Evolutionary conservation across 2,113 vertebrate species (phyloP).

Genomic region (Pangasianodon hypophthalmus): DNA sequence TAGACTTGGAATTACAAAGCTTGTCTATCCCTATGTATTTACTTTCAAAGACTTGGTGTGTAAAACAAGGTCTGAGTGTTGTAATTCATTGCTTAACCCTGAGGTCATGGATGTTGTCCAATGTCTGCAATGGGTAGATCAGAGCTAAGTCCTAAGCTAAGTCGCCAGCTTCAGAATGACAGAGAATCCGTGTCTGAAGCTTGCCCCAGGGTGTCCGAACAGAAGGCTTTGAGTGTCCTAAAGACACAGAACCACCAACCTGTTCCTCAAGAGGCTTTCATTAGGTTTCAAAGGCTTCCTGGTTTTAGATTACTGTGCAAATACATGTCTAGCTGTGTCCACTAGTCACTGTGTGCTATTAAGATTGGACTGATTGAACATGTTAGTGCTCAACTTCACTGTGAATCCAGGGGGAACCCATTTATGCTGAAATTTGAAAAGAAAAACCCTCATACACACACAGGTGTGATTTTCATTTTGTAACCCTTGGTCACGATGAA

Average conservation of each 20-base stretch:
- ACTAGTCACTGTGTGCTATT: slow-evolving; percentile 61
- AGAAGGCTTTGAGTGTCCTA: slow-evolving; percentile 64
- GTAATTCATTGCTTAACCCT: slow-evolving; percentile 25
- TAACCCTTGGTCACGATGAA: slow-evolving; percentile 44
- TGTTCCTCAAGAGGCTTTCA: slow-evolving; percentile 66
- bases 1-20: not conserved
- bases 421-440: slow-evolving; percentile 64
- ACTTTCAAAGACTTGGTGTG: slow-evolving; percentile 1
- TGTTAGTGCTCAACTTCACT: slow-evolving; percentile 31
- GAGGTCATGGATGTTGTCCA: slow-evolving; percentile 14
- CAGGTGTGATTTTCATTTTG: slow-evolving; percentile 65
- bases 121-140: slow-evolving; percentile 25
- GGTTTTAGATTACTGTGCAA: slow-evolving; percentile 77
- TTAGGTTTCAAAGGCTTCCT: slow-evolving; percentile 79
- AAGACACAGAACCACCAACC: slow-evolving; percentile 71
- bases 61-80: slow-evolving; percentile 6
- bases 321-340: slow-evolving; percentile 67
- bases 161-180: slow-evolving; percentile 44
- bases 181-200: slow-evolving; percentile 56
- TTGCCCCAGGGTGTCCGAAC: slow-evolving; percentile 57
- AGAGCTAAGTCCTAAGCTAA: not conserved
- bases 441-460: slow-evolving; percentile 55
- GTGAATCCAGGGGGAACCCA: slow-evolving; percentile 58
- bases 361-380: slow-evolving; percentile 49
- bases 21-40: not conserved